Percentiles rank a stretch among this genome's conserved stretches.
Evolutionary conservation across 2,888 invertebrate genomes (phyloP).

Genomic region (Zootermopsis nevadensis): DNA sequence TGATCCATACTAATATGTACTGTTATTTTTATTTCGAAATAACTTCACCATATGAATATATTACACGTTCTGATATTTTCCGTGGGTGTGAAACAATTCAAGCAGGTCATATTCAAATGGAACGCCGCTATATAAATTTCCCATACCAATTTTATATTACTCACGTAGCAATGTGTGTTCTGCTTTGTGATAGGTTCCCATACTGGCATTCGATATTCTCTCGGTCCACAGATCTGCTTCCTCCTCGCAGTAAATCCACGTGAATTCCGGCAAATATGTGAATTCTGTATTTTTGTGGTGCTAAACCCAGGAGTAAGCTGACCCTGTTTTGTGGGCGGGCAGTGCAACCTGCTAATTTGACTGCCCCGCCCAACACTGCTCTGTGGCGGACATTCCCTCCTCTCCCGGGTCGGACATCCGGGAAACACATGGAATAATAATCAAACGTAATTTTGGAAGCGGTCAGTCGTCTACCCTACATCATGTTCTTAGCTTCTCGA

Average conservation of each 20-base stretch:
- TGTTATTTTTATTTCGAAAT: too few species aligned
- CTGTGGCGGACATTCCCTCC: conserved; percentile 18
- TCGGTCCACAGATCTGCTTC: neutral
- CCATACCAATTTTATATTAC: neutral
- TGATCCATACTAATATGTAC: too few species aligned
- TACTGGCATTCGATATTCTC: neutral
- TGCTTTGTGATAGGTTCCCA: neutral
- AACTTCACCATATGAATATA: neutral
- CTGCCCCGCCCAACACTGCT: neutral
- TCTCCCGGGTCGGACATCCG: neutral
- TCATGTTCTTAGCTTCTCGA: neutral
- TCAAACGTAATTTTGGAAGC: conserved; percentile 6
- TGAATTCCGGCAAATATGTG: neutral
- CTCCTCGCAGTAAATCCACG: neutral
- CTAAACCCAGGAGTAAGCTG: neutral
- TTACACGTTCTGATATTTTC: neutral
- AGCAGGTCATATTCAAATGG: neutral
- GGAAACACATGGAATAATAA: conserved; percentile 30
- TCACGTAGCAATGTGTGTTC: neutral
- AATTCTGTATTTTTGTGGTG: neutral
- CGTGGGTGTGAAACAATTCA: neutral
- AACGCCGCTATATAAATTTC: neutral
- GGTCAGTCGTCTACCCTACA: neutral
- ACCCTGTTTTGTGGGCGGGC: conserved; percentile 14
- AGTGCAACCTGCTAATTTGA: conserved; percentile 29